phyloP scores from a whole-genome alignment of 2,113 vertebrate genomes.

The Gymnarchus niloticus region DNA sequence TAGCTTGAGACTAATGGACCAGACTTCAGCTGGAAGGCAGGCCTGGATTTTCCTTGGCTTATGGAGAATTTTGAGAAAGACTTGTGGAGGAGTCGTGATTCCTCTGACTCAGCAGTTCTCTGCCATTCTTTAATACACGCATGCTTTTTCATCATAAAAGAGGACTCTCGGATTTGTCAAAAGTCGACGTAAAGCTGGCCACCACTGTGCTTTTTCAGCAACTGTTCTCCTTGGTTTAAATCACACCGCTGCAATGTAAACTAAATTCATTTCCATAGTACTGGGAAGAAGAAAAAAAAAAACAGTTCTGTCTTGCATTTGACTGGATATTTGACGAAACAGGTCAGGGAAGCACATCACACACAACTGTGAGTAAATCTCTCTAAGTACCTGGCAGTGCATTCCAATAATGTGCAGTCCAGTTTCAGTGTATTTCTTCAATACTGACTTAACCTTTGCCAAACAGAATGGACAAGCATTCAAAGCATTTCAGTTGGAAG shows the following conservation, averaged over 20 bases:
- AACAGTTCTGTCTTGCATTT: not conserved
- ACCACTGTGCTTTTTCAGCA: conserved; percentile 27
- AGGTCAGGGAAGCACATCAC: not conserved
- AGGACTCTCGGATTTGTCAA: conserved; percentile 17
- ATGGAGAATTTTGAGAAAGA: conserved; percentile 10
- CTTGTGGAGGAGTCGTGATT: not conserved
- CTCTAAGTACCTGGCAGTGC: no score
- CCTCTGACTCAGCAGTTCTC: conserved; percentile 17
- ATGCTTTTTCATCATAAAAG: conserved; percentile 7
- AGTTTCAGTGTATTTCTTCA: no score
- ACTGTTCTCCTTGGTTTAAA: conserved; percentile 26
- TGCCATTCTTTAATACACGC: not conserved
- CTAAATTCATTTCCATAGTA: not conserved
- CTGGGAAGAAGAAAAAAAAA: not conserved
- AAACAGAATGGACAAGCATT: no score
- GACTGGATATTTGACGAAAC: not conserved
- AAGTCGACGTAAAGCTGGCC: conserved; percentile 22
- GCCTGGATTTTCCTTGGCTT: conserved; percentile 27
- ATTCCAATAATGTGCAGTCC: no score
- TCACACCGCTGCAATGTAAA: conserved; percentile 30
- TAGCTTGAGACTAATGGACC: not conserved
- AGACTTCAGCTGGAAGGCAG: conserved; percentile 17
- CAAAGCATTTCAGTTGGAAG: no score
- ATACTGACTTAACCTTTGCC: no score
- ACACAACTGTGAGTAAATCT: not conserved